Evolutionary conservation across 2,888 invertebrate species (phyloP).

Genomic region (Cephalotes varians): DNA sequence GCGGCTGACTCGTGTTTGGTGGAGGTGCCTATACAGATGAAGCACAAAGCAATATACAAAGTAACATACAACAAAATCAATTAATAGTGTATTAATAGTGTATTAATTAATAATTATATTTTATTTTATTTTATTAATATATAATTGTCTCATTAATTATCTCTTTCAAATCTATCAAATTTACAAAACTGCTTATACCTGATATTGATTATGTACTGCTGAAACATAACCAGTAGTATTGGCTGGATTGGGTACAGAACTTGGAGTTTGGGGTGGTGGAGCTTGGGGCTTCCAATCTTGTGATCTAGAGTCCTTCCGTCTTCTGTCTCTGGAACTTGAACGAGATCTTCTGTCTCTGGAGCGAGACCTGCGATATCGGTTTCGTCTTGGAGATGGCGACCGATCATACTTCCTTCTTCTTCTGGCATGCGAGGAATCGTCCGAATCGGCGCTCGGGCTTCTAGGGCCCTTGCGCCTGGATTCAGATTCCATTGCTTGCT

Average conservation of each 20-base stretch:
- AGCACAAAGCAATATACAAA: slow-evolving; percentile 5
- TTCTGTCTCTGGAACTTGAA: slow-evolving; percentile 80
- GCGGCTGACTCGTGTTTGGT: slow-evolving; percentile 83
- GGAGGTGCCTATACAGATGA: slow-evolving; percentile 77
- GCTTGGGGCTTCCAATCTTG: slow-evolving; percentile 81
- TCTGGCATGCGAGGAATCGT: slow-evolving; percentile 82
- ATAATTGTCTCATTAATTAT: no score
- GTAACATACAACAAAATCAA: background rate
- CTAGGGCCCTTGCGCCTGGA: slow-evolving; percentile 81
- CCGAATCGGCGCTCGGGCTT: slow-evolving; percentile 83
- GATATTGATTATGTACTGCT: slow-evolving; percentile 82
- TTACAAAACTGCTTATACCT: slow-evolving; percentile 70
- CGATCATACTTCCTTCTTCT: slow-evolving; percentile 83
- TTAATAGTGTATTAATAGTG: no score
- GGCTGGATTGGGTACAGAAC: slow-evolving; percentile 71
- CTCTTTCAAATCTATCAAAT: background rate
- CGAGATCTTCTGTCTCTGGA: slow-evolving; percentile 82
- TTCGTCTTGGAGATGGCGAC: slow-evolving; percentile 82
- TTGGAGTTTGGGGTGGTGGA: slow-evolving; percentile 70
- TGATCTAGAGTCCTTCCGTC: slow-evolving; percentile 80
- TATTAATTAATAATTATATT: no score
- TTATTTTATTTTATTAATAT: no score
- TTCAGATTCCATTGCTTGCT: slow-evolving; percentile 75
- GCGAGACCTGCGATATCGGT: slow-evolving; percentile 82
- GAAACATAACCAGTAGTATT: slow-evolving; percentile 76